Conservation (phyloP, 2,113 vertebrate genomes). For the Conger conger region DNA sequence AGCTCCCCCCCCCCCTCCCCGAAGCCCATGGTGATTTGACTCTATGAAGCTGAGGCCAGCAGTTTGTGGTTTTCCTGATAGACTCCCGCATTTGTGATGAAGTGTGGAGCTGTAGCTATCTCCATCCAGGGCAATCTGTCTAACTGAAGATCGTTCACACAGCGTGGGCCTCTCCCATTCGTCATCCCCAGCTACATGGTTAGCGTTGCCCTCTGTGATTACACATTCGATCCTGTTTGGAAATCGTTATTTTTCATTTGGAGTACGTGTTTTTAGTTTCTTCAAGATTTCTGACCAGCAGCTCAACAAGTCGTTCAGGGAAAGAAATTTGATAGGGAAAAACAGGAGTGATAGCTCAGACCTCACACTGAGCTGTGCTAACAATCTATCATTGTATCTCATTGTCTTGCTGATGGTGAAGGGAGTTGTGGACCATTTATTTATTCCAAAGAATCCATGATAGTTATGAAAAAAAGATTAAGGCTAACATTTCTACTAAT, state of each 20-base stretch:
- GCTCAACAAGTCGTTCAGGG: not conserved
- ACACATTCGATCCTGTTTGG: constrained; percentile 11
- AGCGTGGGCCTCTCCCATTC: not conserved
- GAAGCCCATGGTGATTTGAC: not conserved
- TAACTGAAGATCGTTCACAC: constrained; percentile 8
- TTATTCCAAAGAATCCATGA: not conserved
- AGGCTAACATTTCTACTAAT: not conserved
- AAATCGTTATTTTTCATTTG: constrained; percentile 22
- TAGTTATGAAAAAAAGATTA: not conserved
- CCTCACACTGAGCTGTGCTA: not conserved
- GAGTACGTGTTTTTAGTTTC: not conserved
- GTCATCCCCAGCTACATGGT: constrained; percentile 6
- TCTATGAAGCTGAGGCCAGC: not conserved
- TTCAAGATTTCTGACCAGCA: constrained; percentile 1
- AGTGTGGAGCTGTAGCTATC: constrained; percentile 9
- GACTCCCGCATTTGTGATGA: not conserved
- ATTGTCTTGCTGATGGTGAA: too few relatives aligned
- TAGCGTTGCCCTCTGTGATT: constrained; percentile 8
- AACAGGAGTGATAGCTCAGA: not conserved
- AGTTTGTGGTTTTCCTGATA: not conserved
- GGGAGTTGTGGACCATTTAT: not conserved
- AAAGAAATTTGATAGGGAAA: not conserved
- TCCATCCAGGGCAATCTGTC: constrained; percentile 3
- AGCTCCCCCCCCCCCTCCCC: too few relatives aligned
- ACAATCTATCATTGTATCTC: not conserved